Percentiles rank a stretch among this genome's conserved stretches.
Evolutionary conservation across 1,140 invertebrate species (phyloP).

Genomic region (Tetranychus cinnabarinus): DNA sequence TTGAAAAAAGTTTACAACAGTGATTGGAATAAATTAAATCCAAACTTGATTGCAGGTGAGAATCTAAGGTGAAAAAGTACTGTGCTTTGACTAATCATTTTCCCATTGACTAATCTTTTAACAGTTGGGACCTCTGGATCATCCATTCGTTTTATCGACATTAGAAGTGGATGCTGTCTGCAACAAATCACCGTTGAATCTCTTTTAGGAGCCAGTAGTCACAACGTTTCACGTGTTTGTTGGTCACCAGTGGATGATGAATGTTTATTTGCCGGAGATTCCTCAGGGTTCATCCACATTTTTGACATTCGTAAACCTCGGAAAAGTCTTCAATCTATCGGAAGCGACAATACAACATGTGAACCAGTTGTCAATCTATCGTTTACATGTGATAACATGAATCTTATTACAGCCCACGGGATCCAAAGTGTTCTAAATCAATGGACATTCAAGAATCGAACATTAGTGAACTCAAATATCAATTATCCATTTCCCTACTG

Average conservation of each 20-base stretch:
- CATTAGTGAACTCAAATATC: neutral
- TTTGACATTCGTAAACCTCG: neutral
- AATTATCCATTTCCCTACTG: neutral
- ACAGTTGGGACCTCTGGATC: neutral
- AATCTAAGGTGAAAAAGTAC: neutral
- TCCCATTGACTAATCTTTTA: neutral
- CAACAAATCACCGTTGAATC: neutral
- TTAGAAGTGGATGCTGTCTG: neutral
- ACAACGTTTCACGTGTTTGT: neutral
- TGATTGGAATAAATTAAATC: slow-evolving; percentile 2
- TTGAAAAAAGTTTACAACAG: neutral
- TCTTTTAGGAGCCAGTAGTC: neutral
- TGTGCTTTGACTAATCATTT: neutral
- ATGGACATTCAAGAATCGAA: neutral
- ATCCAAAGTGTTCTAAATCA: neutral
- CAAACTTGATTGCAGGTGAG: neutral
- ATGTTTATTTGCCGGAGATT: slow-evolving; percentile 3
- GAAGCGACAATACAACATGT: neutral
- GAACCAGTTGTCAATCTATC: neutral
- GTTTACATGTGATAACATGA: neutral
- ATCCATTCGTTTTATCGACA: slow-evolving; percentile 2
- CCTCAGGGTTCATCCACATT: slow-evolving; percentile 1
- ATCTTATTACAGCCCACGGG: neutral
- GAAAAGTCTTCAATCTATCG: neutral
- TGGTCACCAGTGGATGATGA: slow-evolving; percentile 4